Conservation (phyloP, 2,797 vertebrate species). For the Chaetophractus vellerosus region DNA sequence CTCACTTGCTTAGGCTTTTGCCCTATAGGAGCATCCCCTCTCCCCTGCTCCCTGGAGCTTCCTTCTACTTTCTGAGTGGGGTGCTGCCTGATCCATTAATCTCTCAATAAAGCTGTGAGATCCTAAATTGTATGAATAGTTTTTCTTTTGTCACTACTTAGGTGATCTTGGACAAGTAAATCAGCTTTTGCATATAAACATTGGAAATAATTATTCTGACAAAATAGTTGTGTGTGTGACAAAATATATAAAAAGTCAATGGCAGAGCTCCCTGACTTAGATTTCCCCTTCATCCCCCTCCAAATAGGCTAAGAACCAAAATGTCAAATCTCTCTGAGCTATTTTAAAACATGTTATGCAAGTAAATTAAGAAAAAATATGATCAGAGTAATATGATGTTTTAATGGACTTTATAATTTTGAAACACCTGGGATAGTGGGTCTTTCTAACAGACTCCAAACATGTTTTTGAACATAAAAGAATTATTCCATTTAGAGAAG, state of each 20-base stretch:
- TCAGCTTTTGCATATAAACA: neutral
- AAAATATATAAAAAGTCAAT: neutral
- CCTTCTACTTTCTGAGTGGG: too few relatives aligned
- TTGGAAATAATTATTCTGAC: neutral
- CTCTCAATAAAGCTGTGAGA: too few relatives aligned
- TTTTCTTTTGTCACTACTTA: neutral
- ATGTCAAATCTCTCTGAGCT: constrained; percentile 17
- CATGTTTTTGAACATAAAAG: constrained; percentile 31
- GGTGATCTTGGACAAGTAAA: neutral
- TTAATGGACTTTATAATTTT: constrained; percentile 22
- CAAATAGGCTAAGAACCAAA: neutral
- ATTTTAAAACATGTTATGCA: constrained; percentile 41
- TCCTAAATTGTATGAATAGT: too few relatives aligned
- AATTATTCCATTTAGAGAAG: constrained; percentile 51
- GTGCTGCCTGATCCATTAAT: too few relatives aligned
- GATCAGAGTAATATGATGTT: neutral
- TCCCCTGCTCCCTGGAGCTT: too few relatives aligned
- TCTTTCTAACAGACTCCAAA: neutral
- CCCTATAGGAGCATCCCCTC: too few relatives aligned
- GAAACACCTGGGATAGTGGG: neutral
- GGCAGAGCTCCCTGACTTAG: neutral
- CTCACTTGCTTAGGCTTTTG: too few relatives aligned
- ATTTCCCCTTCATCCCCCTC: neutral
- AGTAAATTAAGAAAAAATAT: constrained; percentile 47
- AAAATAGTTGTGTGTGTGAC: neutral